Base-by-base conservation (phyloP, 2,113 vertebrate species). In the Panurus biarmicus region DNA sequence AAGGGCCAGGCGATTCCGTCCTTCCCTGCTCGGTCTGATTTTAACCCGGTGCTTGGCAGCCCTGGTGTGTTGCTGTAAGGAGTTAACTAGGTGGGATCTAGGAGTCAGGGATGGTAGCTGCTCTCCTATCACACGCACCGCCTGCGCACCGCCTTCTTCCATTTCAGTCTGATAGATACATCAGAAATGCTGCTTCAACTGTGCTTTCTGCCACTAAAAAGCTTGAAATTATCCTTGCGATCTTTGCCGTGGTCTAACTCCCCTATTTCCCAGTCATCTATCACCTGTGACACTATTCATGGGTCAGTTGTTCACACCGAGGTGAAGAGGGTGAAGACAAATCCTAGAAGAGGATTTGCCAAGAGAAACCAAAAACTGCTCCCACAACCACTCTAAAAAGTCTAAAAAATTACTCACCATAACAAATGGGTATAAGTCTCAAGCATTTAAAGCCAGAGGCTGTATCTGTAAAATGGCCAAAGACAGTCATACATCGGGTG, bases 41-140 rank as follows among this genome's bases (percentile, higher is more conserved):
- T 78, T 87, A 94, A 91, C 62, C 78, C 78, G 4, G 62, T 13
- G 74, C 58, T 79, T 15, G 14, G 54, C 80, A 60, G 77, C 54
- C 17, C 36, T 62, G 28, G n/a, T 13, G 58, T n/a, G 31, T 23
- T 29, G 62, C 90, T 65, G 67, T 47, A 94, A 96, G 78, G 87
- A 69, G 95, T 96, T 94, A 95, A 94, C 85, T 47, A 93, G 93
- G 87, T 93, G 92, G 92, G 90, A 93, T 58, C 85, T 83, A 6
- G 79, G 86, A 95, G 90, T 73, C 75, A 64, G 88, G 85, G 90
- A 51, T 86, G 72, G 64, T 23, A 86, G 94, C 90, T 61, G 85
- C 78, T 87, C 75, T 91, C 94, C 92, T 85, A 82, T 91, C 56
- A n/a, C 75, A 65, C 23, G 51, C 89, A 23, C 79, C 24, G 83